Base-by-base conservation (phyloP, 2,888 invertebrate species). In the Hypomecis punctinalis region DNA sequence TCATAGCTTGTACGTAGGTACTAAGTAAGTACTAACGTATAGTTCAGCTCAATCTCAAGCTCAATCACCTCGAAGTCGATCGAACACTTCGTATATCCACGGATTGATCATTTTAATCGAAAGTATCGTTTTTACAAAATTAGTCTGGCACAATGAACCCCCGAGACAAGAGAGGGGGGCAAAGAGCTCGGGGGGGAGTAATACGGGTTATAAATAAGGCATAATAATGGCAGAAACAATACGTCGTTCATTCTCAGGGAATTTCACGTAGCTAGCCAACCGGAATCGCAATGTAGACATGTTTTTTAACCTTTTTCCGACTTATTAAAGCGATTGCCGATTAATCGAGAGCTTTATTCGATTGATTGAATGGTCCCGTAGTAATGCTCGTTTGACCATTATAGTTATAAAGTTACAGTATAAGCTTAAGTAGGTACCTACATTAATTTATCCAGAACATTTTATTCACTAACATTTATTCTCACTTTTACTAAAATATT, bases 161-260 rank as follows among this genome's bases (percentile, higher is more conserved):
- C 61, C 65, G 56, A 61, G 52, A 57, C 57, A 53, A 40, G 49
- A 58, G 55, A 52, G 58, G 65, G 60, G 66, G 63, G 59, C 64
- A 5, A 37, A 1, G 23, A 23, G 40, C 5, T 8, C 33, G 40
- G 63, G 63, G 60, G 62, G 43, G 71, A 68, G 67, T 70, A 72
- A 68, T 75, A 68, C 70, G 69, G 71, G 76, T 76, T 80, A 83
- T 79, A 80, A 82, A 79, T 80, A 82, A 76, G 72, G 72, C 64
- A 73, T 73, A 75, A 73, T 75, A 75, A 75, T 70, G 73, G 74
- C 49, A 68, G 65, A 63, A 75, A 79, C 78, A 80, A 79, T 79
- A 72, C 74, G 76, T 76, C 77, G 76, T 76, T 77, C 70, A 63
- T 69, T 58, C 63, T 51, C 60, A 67, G 64, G 71, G 74, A 76